These are phyloP conservation scores for Calyptomena viridis DNA, from an alignment of 2,113 vertebrate genomes.

Conservation along the genomic window DNA sequence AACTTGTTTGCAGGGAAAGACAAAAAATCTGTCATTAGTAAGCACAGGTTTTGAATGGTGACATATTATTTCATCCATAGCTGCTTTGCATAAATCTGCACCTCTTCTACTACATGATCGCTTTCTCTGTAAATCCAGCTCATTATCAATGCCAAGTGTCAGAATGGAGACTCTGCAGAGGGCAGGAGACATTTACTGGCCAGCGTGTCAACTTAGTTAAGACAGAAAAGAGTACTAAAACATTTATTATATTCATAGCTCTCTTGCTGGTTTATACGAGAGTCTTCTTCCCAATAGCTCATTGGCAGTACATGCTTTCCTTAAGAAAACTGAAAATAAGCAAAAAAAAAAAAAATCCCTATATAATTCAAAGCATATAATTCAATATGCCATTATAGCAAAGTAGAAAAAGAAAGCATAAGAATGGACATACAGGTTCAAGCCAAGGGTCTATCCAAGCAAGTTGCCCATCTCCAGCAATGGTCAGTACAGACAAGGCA, in stretches of 20 bases:
- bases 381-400: fast-evolving
- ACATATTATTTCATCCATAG: neutral
- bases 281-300: neutral
- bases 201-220: neutral
- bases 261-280: neutral
- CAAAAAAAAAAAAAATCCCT: neutral
- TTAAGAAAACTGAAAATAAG: neutral
- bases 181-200: neutral
- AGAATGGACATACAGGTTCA: neutral
- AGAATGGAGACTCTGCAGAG: neutral
- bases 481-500: neutral
- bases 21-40: neutral
- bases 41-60: neutral
- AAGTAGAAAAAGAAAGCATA: neutral
- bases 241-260: neutral
- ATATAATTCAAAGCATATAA: neutral
- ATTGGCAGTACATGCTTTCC: neutral
- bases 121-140: neutral
- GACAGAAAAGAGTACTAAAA: neutral
- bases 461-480: neutral
- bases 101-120: neutral
- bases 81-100: neutral
- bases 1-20: neutral
- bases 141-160: neutral
- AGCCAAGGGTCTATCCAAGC: neutral